Conservation (phyloP, 2,888 invertebrate species). For the Digitonthophagus gazella region DNA sequence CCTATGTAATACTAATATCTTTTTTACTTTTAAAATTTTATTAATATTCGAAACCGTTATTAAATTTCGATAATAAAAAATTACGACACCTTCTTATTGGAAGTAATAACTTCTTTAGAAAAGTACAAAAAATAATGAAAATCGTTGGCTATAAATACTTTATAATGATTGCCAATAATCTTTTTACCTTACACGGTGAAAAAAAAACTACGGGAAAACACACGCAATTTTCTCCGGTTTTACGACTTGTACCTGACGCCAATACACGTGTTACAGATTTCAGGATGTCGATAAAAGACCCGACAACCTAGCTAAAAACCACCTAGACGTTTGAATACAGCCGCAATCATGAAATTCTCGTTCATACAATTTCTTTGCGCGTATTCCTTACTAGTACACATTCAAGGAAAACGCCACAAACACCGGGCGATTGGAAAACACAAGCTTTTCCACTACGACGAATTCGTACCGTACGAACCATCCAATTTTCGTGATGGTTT, state of each 20-base stretch:
- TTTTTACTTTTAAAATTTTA: too few relatives aligned
- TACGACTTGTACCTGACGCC: background rate
- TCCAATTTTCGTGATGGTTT: slow-evolving; percentile 1
- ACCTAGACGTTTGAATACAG: background rate
- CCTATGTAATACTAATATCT: too few relatives aligned
- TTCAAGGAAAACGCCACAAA: background rate
- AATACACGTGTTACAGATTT: background rate
- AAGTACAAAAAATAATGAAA: background rate
- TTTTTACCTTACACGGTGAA: background rate
- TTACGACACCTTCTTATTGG: background rate
- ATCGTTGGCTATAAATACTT: background rate
- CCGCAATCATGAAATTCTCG: slow-evolving; percentile 23
- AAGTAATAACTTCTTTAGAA: background rate
- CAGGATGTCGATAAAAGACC: background rate
- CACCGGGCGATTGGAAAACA: slow-evolving; percentile 12
- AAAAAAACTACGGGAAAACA: background rate
- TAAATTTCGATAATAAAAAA: background rate
- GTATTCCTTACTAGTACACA: background rate
- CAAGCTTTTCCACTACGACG: slow-evolving; percentile 16
- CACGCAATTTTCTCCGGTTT: background rate
- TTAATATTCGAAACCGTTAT: too few relatives aligned
- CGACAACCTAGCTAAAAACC: background rate
- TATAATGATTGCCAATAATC: background rate
- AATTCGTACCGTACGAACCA: background rate
- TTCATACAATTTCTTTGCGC: slow-evolving; percentile 23